phyloP scores from a whole-genome alignment of 2,113 vertebrate species.

The Scytalopus superciliaris region DNA sequence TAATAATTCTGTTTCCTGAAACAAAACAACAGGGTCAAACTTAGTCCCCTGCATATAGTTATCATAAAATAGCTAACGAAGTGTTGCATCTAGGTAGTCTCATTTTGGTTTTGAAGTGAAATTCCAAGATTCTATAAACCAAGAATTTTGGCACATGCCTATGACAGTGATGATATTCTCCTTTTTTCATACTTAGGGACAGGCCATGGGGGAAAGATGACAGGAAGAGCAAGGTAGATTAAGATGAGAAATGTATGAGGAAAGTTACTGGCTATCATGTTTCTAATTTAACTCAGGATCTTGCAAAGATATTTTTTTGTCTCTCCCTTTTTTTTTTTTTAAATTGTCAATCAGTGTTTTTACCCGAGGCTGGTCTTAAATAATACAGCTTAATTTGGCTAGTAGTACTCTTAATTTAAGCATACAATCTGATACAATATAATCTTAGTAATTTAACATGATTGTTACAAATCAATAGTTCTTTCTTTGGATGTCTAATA shows the following conservation, averaged over 20 bases:
- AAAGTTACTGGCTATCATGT: neutral
- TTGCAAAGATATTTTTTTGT: neutral
- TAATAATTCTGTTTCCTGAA: neutral
- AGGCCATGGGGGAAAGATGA: neutral
- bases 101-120: neutral
- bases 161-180: neutral
- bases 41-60: neutral
- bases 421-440: neutral
- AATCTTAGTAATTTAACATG: neutral
- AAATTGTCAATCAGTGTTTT: neutral
- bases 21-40: neutral
- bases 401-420: neutral
- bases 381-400: neutral
- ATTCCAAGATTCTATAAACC: neutral
- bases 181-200: neutral
- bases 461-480: neutral
- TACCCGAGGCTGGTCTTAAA: neutral
- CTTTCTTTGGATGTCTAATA: neutral
- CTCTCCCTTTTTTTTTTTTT: neutral
- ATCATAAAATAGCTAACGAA: neutral
- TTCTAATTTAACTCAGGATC: neutral
- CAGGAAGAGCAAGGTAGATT: neutral
- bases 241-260: neutral
- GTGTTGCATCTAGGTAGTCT: neutral
- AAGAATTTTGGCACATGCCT: neutral